Evolutionary conservation across 2,888 invertebrate species (phyloP), one percentile per base, ranked within the genome.

Genomic region (Pseudoips prasinana): DNA sequence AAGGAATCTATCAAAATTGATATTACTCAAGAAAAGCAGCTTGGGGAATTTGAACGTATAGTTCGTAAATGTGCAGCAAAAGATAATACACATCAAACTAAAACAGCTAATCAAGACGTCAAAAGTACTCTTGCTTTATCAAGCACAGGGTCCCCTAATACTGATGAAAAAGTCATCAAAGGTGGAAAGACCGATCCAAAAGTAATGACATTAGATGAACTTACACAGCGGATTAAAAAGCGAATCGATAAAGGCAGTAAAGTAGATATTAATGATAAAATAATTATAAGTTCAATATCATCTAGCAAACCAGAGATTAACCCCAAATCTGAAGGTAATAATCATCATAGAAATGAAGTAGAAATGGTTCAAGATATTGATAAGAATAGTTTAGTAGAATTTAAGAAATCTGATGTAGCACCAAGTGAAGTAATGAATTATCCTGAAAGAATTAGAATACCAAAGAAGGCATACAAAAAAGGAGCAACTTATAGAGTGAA

Each of bases 401-500:
- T 59, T 41, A 64, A 73, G 51, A 63, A 63, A 35, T 59, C 66
- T 29, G 46, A 63, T 24, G 47, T 64, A 23, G 44, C 63, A 32
- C 54, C 65, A 19, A 61, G 54, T 6, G 46, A 57, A 11, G 37
- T 71, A 8, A 71, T 72, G 52, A 58, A 67, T 27, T 93, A 92
- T 63, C 90, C 91, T 19, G 90, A 92, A 44, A 86, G 84, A 60
- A 94, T 96, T 42, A 86, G 87, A 49, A 94, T 96, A 45, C 95
- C 95, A 2, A 90, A 90, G 53, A 90, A 91, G 30, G 83, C 91
- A 19, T 90, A 89, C 51, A 91, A 91, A 51, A 77, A 72, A 58
- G 93, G 92, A 11, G 91, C 90, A 24, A 92, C 92, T 5, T 96
- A 94, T 64, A 93, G 92, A 78, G 87, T 95, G 0, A 91, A 93